phyloP scores from a whole-genome alignment of 2,797 vertebrate species.

The Pelochelys cantorii region DNA sequence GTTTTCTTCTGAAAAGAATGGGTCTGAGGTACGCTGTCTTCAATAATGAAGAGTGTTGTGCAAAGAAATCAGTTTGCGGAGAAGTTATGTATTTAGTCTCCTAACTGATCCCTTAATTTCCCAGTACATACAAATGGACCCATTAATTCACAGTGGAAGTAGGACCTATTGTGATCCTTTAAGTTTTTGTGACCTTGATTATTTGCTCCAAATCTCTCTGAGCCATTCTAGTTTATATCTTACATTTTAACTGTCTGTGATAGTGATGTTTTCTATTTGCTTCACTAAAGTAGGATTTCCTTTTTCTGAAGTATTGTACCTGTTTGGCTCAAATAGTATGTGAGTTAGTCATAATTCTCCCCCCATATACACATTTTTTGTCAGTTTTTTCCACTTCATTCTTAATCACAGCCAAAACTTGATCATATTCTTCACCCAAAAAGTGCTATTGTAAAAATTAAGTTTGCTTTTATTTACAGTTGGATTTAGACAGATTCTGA shows the following conservation, averaged over 20 bases:
- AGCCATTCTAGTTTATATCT: not conserved
- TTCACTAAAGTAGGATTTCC: not conserved
- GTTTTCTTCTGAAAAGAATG: not conserved
- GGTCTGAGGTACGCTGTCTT: not conserved
- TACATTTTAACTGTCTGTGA: not conserved
- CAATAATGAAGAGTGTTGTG: not conserved
- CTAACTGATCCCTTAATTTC: not conserved
- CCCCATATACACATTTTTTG: rapidly evolving
- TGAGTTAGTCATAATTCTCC: not conserved
- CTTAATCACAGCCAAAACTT: not conserved
- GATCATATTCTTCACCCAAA: not conserved
- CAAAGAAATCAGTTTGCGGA: not conserved
- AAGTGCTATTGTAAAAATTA: not conserved
- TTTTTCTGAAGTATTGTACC: not conserved
- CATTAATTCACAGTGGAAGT: not conserved
- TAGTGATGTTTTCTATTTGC: not conserved
- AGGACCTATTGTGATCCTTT: not conserved
- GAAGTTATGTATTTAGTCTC: not conserved
- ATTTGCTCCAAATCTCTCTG: not conserved
- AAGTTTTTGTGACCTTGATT: not conserved
- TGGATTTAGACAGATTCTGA: too few species aligned
- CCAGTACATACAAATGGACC: not conserved
- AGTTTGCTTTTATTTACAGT: too few species aligned
- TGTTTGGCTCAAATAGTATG: not conserved
- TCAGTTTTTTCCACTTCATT: not conserved